Evolutionary conservation across 2,888 invertebrate genomes (phyloP).

Genomic region (Coleophora flavipennella): DNA sequence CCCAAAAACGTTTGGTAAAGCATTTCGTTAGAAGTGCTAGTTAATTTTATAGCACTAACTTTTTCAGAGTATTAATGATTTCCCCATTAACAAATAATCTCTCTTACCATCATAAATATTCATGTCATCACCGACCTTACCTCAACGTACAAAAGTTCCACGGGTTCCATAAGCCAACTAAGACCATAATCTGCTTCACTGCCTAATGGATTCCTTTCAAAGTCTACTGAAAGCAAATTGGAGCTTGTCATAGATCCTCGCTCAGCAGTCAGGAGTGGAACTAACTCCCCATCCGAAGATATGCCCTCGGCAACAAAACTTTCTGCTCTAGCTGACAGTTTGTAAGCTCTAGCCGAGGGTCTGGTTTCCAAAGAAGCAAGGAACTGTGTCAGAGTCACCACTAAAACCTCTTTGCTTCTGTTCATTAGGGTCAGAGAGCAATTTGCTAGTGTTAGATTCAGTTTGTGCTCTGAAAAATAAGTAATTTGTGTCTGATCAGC

Average conservation of each 20-base stretch:
- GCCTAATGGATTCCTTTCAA: conserved; percentile 79
- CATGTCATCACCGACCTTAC: conserved; percentile 42
- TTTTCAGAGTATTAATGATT: no score
- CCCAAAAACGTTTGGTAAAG: no score
- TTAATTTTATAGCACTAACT: no score
- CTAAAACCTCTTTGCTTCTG: conserved; percentile 79
- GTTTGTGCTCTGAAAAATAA: conserved; percentile 78
- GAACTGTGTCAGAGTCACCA: conserved; percentile 81
- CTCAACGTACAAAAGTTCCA: conserved; percentile 85
- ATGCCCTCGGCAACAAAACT: conserved; percentile 84
- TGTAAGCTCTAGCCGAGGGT: conserved; percentile 77
- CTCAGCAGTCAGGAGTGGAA: conserved; percentile 74
- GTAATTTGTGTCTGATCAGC: neutral
- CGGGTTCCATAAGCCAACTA: conserved; percentile 77
- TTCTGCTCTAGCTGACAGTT: conserved; percentile 80
- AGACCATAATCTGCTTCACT: conserved; percentile 79
- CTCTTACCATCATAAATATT: no score
- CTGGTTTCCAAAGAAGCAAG: conserved; percentile 78
- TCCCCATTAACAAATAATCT: no score
- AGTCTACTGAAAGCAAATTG: conserved; percentile 81
- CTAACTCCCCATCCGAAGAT: conserved; percentile 79
- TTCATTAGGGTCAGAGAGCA: conserved; percentile 79
- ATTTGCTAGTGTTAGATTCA: conserved; percentile 82
- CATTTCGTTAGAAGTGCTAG: no score
- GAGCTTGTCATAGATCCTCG: conserved; percentile 68